Base-by-base conservation (phyloP, 2,888 invertebrate species). In the Subacronicta megacephala region DNA sequence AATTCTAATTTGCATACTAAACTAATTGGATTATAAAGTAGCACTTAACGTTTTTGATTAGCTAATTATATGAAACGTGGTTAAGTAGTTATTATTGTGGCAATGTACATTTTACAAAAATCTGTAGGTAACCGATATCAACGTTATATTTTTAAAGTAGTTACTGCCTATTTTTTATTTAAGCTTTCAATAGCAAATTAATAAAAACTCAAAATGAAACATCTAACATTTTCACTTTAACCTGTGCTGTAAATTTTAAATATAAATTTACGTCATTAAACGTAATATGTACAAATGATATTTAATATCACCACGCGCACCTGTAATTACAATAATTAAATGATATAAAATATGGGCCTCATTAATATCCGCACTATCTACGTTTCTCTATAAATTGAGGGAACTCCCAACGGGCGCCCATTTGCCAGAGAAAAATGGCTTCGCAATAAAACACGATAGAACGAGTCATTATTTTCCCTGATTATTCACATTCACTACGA, bases 401-500 rank as follows among this genome's bases (percentile, higher is more conserved):
- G 55, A 72, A 69, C 70, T 80, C 78, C 75, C 77, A 66, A 54
- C 51, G 75, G 76, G 53, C 65, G 52, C 46, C 72, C 75, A 76
- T 72, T 77, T 77, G 56, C 68, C 49, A 63, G 66, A 75, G 77
- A 81, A 77, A 75, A 78, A 81, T 75, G 69, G 75, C 64, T 68
- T 69, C 58, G 69, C 73, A 77, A 76, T 80, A 80, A 80, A 80
- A 76, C 67, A 72, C 64, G 66, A 69, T 69, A 64, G 64, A 78
- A 77, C 71, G 67, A 71, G 55, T 70, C 68, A 74, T 77, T 73
- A 71, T 71, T 75, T 71, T 65, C 18, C 67, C 55, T 67, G 76
- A 77, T 76, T 67, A 77, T 69, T 66, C 61, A 66, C 43, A 74
- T 69, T 66, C 61, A 66, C 43, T 55, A 59, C 60, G 61, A 70